phyloP scores from a whole-genome alignment of 2,113 vertebrate species.

The Pogonocichla stellata region DNA sequence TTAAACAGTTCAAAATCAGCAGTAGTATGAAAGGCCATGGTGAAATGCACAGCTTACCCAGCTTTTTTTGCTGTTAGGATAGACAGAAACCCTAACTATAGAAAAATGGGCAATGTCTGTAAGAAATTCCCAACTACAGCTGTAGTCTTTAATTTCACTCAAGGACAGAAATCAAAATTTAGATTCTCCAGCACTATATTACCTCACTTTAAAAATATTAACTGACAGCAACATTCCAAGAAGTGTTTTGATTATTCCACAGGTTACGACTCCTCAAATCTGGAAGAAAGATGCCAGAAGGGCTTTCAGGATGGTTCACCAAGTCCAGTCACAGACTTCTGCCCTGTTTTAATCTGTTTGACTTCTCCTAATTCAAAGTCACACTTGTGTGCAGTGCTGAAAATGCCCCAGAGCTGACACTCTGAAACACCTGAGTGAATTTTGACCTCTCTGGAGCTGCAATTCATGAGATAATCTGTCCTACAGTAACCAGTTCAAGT shows the following conservation, averaged over 20 bases:
- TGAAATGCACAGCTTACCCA: neutral
- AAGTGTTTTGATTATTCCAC: neutral
- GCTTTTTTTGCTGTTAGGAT: neutral
- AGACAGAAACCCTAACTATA: neutral
- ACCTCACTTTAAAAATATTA: neutral
- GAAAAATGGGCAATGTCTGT: neutral
- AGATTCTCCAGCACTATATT: neutral
- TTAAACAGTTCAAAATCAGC: neutral
- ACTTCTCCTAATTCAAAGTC: neutral
- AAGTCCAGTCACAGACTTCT: neutral
- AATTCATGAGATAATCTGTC: neutral
- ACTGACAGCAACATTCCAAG: neutral
- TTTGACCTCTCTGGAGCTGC: neutral
- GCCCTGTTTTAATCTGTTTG: neutral
- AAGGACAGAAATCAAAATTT: neutral
- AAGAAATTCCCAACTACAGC: neutral
- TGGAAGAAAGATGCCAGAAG: neutral
- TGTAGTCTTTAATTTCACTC: neutral
- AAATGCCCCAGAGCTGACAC: neutral
- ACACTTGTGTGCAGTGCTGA: neutral
- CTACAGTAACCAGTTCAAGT: neutral
- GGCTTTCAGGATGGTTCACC: neutral
- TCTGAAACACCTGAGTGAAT: neutral
- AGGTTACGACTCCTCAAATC: fast-evolving
- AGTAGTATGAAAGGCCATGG: neutral